Evolutionary conservation across 2,797 vertebrate genomes (phyloP).

Genomic region (Smutsia gigantea): DNA sequence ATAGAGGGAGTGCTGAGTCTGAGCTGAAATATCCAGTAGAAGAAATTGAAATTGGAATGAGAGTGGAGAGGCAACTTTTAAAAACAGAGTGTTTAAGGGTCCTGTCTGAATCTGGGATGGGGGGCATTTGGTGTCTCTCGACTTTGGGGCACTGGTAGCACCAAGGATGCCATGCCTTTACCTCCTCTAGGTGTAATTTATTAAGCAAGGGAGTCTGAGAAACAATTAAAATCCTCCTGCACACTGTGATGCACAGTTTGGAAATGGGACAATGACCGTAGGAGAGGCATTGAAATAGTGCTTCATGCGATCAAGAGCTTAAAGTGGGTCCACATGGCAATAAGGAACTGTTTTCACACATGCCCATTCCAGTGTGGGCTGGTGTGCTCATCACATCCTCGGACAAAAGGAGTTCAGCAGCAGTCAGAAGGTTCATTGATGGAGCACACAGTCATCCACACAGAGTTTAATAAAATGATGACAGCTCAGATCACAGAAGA

Average conservation of each 20-base stretch:
- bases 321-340: not conserved
- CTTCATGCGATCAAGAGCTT: not conserved
- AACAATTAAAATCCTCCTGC: not conserved
- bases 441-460: not conserved
- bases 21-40: not conserved
- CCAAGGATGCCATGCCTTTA: not conserved
- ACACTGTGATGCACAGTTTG: not conserved
- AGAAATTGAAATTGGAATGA: not conserved
- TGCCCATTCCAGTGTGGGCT: not conserved
- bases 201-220: not conserved
- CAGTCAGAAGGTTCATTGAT: not conserved
- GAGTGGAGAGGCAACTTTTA: not conserved
- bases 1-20: not conserved
- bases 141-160: not conserved
- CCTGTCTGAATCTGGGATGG: not conserved
- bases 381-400: not conserved
- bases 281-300: not conserved
- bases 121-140: not conserved
- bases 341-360: not conserved
- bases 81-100: not conserved
- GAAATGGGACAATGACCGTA: not conserved
- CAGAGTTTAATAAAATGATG: not conserved
- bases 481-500: not conserved
- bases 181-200: not conserved
- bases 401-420: not conserved